These are phyloP conservation scores for Mesocricetus auratus DNA, from an alignment of 2,113 vertebrate species.

Conservation along the genomic window DNA sequence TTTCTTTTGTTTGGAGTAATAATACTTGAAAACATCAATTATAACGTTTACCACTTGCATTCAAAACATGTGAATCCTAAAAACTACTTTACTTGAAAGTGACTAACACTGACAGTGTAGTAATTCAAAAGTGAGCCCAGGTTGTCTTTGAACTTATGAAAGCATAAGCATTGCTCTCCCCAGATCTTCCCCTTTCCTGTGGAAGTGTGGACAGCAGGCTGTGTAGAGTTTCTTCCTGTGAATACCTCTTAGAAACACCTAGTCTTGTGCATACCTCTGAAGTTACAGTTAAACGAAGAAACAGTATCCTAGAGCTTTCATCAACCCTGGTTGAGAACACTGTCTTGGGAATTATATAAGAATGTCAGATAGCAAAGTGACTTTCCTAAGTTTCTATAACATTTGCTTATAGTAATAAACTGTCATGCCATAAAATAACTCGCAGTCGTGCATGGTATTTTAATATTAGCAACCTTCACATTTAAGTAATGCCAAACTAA, in stretches of 20 bases:
- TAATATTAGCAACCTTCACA: background rate
- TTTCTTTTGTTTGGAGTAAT: background rate
- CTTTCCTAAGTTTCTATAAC: background rate
- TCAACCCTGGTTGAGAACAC: slow-evolving; percentile 32
- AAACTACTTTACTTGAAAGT: slow-evolving; percentile 37
- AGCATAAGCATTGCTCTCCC: background rate
- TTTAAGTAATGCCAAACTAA: slow-evolving; percentile 7
- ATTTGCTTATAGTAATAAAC: slow-evolving; percentile 14
- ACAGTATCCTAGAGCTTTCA: slow-evolving; percentile 12
- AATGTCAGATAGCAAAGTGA: background rate
- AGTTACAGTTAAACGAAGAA: slow-evolving; percentile 29
- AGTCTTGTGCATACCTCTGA: background rate
- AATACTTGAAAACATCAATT: slow-evolving; percentile 1
- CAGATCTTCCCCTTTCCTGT: background rate
- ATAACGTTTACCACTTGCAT: background rate
- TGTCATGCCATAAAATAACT: background rate
- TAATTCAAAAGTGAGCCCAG: background rate
- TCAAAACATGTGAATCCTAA: slow-evolving; percentile 23
- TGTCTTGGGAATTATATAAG: background rate
- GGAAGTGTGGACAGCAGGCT: background rate
- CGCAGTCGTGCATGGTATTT: background rate
- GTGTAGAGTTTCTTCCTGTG: background rate
- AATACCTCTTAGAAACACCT: background rate
- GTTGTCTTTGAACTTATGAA: slow-evolving; percentile 24
- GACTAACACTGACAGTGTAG: background rate